Conservation (phyloP, 1,140 invertebrate genomes). For the Brachionus koreanus region DNA sequence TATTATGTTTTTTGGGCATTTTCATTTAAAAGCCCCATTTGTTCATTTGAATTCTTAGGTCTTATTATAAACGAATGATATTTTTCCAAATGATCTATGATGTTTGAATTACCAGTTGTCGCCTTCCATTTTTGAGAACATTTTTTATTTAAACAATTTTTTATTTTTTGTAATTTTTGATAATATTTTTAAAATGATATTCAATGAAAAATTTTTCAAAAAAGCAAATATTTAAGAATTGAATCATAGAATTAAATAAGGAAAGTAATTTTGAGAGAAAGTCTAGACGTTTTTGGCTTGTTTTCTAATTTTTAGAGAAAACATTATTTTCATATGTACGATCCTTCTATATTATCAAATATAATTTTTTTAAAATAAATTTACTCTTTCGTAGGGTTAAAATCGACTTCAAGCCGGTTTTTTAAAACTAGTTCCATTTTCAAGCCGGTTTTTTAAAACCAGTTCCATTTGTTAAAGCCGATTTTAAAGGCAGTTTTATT, state of each 20-base stretch:
- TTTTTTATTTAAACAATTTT: not conserved
- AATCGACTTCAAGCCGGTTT: not conserved
- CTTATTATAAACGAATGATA: not conserved
- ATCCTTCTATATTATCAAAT: not conserved
- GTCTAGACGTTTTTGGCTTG: not conserved
- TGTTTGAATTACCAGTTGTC: not conserved
- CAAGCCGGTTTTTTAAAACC: slow-evolving; percentile 1
- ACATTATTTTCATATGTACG: not conserved
- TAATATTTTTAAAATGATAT: not conserved
- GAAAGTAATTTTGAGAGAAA: not conserved
- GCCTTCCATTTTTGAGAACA: not conserved
- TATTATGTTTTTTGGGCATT: not conserved
- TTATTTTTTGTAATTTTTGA: not conserved
- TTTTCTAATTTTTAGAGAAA: not conserved
- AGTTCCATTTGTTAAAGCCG: not conserved
- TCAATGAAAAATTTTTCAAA: slow-evolving; percentile 3
- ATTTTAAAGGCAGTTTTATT: not conserved
- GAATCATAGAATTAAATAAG: not conserved
- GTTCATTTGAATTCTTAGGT: not conserved
- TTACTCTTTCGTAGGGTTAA: not conserved
- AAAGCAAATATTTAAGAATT: not conserved
- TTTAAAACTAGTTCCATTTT: not conserved
- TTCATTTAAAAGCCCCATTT: not conserved
- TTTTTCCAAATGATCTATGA: not conserved
- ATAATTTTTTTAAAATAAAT: not conserved